Conservation (phyloP, 2,113 vertebrate species). For the Galbula dea region DNA sequence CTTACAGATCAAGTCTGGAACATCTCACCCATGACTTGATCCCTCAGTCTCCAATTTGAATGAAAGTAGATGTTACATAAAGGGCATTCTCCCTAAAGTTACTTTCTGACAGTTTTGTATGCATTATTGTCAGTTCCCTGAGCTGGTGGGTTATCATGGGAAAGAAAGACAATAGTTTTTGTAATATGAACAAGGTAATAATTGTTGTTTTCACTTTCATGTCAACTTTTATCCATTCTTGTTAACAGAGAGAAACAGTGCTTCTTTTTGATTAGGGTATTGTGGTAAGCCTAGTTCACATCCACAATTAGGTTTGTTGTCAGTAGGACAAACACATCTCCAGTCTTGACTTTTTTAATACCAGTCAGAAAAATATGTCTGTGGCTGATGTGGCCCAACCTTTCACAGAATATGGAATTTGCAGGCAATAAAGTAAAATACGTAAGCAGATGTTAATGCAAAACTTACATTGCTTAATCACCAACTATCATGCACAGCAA, state of each 20-base stretch:
- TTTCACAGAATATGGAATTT: not conserved
- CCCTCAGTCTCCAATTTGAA: not conserved
- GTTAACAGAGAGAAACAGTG: not conserved
- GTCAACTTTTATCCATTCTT: not conserved
- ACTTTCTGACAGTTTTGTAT: not conserved
- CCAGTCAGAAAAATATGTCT: not conserved
- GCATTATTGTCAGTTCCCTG: not conserved
- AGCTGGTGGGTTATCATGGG: not conserved
- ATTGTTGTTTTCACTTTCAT: not conserved
- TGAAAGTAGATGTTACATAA: conserved; percentile 44
- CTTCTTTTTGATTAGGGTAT: not conserved
- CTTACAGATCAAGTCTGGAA: conserved; percentile 23
- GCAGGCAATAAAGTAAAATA: not conserved
- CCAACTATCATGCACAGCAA: not conserved
- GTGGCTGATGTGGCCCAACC: not conserved
- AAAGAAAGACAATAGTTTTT: not conserved
- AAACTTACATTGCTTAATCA: not conserved
- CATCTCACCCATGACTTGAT: conserved; percentile 6
- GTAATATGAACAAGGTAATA: not conserved
- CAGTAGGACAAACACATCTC: not conserved
- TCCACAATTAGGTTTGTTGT: not conserved
- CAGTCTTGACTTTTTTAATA: not conserved
- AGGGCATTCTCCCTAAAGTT: conserved; percentile 14
- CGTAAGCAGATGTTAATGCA: not conserved
- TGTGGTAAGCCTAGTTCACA: not conserved